A percentile compares a stretch with the other conserved stretches of the same genome.
Evolutionary conservation across 2,113 vertebrate genomes (phyloP).

Genomic region (Pagrus major): DNA sequence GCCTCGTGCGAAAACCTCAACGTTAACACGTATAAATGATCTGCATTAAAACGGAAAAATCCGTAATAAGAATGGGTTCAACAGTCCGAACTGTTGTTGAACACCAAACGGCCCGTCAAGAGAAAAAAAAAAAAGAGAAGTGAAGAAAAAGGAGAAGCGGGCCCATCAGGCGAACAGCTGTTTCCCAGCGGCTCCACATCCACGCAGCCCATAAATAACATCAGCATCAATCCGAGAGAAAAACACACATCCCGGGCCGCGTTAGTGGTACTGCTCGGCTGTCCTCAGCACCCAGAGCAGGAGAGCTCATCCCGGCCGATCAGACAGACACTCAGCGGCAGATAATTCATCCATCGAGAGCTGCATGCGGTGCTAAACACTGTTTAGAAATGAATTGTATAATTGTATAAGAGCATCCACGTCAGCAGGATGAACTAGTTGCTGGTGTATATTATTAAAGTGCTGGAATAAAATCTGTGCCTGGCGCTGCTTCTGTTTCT

Average conservation of each 20-base stretch:
- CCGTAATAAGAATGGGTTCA: background rate
- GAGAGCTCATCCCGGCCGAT: conserved; percentile 33
- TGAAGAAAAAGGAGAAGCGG: conserved; percentile 31
- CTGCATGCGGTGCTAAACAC: background rate
- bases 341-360: conserved; percentile 29
- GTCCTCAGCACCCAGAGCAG: conserved; percentile 39
- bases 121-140: background rate
- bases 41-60: background rate
- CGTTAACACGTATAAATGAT: background rate
- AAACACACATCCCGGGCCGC: conserved; percentile 42
- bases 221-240: conserved; percentile 51
- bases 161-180: conserved; percentile 46
- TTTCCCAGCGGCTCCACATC: conserved; percentile 29
- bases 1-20: background rate
- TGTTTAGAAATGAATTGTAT: conserved; percentile 25
- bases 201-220: conserved; percentile 37
- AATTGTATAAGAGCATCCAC: conserved; percentile 32
- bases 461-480: conserved; percentile 86
- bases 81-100: background rate
- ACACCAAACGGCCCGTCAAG: background rate
- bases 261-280: conserved; percentile 1
- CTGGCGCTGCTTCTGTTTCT: conserved; percentile 72
- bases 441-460: conserved; percentile 84
- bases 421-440: conserved; percentile 31
- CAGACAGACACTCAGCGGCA: conserved; percentile 14